These are phyloP conservation scores for Macrostomum cliftonense DNA, from an alignment of 2,888 invertebrate species.

Conservation along the genomic window DNA sequence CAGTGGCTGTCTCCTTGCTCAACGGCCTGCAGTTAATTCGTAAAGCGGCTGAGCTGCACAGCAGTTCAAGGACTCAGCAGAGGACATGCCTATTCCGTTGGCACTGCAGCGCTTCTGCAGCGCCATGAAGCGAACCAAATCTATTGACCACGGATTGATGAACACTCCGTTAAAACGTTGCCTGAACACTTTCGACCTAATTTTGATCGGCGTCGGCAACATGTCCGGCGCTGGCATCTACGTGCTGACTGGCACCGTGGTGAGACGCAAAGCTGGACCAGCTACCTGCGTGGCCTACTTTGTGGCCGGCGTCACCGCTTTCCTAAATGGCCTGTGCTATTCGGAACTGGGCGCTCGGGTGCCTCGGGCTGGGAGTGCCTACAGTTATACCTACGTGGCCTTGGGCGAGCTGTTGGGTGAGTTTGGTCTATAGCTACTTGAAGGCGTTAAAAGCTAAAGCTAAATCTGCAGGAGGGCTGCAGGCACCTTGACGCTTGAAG, in stretches of 20 bases:
- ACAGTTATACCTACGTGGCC: slow-evolving; percentile 74
- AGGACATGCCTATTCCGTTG: slow-evolving; percentile 5
- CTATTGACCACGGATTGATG: slow-evolving; percentile 19
- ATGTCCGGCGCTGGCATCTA: slow-evolving; percentile 97
- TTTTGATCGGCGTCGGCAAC: slow-evolving; percentile 65
- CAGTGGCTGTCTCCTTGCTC: too few relatives aligned
- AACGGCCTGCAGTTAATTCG: too few relatives aligned
- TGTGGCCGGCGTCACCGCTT: slow-evolving; percentile 62
- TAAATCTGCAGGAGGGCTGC: too few relatives aligned
- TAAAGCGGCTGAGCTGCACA: too few relatives aligned
- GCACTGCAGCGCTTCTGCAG: slow-evolving; percentile 14
- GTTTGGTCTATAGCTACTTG: too few relatives aligned
- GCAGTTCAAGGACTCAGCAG: too few relatives aligned
- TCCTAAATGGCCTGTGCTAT: slow-evolving; percentile 37
- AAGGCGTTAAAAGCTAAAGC: too few relatives aligned
- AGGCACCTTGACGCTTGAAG: too few relatives aligned
- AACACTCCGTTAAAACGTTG: slow-evolving; percentile 43
- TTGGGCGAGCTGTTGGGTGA: slow-evolving; percentile 49
- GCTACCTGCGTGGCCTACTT: slow-evolving; percentile 57
- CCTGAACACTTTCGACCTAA: slow-evolving; percentile 62
- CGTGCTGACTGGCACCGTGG: slow-evolving; percentile 78
- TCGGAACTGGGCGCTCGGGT: slow-evolving; percentile 29
- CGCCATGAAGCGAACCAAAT: slow-evolving; percentile 22
- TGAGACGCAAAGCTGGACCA: slow-evolving; percentile 62
- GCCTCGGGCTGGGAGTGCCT: slow-evolving; percentile 51